Base-by-base conservation (phyloP, 2,888 invertebrate species). In the Rhaphigaster nebulosa region DNA sequence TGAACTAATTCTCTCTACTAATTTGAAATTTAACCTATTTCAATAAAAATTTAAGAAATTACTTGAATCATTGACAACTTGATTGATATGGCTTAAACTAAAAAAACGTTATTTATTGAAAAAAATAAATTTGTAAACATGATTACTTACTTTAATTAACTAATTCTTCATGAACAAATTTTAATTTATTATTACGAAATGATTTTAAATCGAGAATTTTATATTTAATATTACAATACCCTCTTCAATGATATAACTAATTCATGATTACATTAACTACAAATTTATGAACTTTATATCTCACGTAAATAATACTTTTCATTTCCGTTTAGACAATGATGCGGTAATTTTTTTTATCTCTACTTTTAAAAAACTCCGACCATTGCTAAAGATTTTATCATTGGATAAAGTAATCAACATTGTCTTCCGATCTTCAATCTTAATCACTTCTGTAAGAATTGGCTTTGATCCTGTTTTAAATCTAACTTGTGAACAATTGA, bases 381-480 rank as follows among this genome's bases (percentile, higher is more conserved):
- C 29, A 87, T 87, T n/a, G 52, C 50, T 50, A 34, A 8, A 87
- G 34, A 45, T 45, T 50, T 52, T 87, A 87, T 50, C 50, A 29
- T 87, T 0, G 50, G 13, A 52, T 41, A 87, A 52, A 50, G 45
- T 29, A 87, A 20, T 18, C 45, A 87, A 45, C 87, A 87, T 87
- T 52, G 52, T 87, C 87, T 87, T 87, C 87, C 26, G 26, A 45
- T 50, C 87, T 50, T 87, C 26, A 87, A 45, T 52, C 52, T 87
- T 87, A 50, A 87, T 50, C 87, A 87, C 50, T 52, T 50, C 87
- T 50, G 13, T 29, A 52, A 52, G 52, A 52, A 52, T 50, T 45
- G n/a, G n/a, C 50, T 29, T 50, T 52, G 10, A 50, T 52, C 15
- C 87, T 29, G 34, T n/a, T 76, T 38, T 76, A 76, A 38, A 84